Conservation (phyloP, 2,797 vertebrate genomes). For the Epinephelus awoara region DNA sequence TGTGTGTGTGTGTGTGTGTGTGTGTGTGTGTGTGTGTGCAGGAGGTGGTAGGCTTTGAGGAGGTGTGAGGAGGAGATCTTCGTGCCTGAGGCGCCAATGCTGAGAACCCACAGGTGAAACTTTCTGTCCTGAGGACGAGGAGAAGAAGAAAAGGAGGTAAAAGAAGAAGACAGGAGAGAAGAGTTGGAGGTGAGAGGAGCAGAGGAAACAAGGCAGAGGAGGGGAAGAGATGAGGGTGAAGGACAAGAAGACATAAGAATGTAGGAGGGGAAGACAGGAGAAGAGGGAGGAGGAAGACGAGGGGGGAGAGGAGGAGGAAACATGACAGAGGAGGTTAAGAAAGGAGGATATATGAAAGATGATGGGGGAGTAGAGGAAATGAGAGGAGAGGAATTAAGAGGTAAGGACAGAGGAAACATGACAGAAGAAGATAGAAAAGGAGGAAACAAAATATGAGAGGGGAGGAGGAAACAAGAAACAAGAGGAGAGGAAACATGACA, state of each 20-base stretch:
- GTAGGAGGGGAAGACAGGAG: not conserved
- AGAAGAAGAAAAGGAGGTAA: not conserved
- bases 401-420: no score
- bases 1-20: conserved; percentile 25
- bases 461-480: no score
- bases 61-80: conserved; percentile 48
- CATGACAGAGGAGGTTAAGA: no score
- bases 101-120: conserved; percentile 58
- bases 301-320: not conserved
- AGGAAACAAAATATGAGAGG: no score
- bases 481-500: no score
- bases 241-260: no score
- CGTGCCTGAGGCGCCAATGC: conserved; percentile 34
- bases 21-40: conserved; percentile 19
- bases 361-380: no score
- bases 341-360: no score
- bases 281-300: not conserved
- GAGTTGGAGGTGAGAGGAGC: not conserved
- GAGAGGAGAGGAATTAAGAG: no score
- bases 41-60: conserved; percentile 47
- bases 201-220: not conserved
- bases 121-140: conserved; percentile 18
- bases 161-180: not conserved
- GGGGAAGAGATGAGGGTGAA: not conserved
- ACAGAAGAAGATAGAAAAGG: no score